Evolutionary conservation across 2,888 invertebrate genomes (phyloP).

Genomic region (Thecophora atra): DNA sequence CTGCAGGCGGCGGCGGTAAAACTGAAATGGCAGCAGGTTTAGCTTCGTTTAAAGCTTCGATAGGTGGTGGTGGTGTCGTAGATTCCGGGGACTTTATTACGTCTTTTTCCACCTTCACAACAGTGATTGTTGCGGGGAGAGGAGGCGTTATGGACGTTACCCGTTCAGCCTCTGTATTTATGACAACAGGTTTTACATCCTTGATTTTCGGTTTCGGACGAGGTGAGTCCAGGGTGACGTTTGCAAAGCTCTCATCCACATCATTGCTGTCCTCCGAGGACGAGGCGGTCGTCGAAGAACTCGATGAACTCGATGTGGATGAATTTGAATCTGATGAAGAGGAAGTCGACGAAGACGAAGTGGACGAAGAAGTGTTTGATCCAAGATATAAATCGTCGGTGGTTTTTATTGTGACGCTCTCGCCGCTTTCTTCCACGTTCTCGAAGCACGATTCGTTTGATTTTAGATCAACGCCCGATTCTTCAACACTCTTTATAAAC

Average conservation of each 20-base stretch:
- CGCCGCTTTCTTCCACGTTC: neutral
- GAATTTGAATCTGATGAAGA: slow-evolving; percentile 49
- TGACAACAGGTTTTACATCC: neutral
- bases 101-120: neutral
- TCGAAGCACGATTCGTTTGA: slow-evolving; percentile 26
- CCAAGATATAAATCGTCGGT: slow-evolving; percentile 45
- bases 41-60: neutral
- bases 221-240: slow-evolving; percentile 39
- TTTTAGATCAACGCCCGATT: slow-evolving; percentile 49
- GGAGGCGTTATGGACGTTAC: slow-evolving; percentile 5
- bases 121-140: neutral
- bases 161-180: neutral
- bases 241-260: slow-evolving; percentile 40
- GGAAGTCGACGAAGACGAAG: slow-evolving; percentile 47
- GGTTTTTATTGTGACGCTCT: slow-evolving; percentile 1
- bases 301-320: slow-evolving; percentile 47
- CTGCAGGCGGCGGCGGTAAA: neutral
- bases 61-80: neutral
- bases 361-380: slow-evolving; percentile 45
- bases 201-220: slow-evolving; percentile 21
- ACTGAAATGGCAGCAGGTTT: neutral
- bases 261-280: slow-evolving; percentile 50
- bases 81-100: neutral
- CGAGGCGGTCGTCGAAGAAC: slow-evolving; percentile 43
- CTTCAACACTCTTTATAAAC: slow-evolving; percentile 63